A percentile compares a stretch with the other conserved stretches of the same genome.
Evolutionary conservation across 1,140 invertebrate genomes (phyloP).

Genomic region (Cotesia typhae): DNA sequence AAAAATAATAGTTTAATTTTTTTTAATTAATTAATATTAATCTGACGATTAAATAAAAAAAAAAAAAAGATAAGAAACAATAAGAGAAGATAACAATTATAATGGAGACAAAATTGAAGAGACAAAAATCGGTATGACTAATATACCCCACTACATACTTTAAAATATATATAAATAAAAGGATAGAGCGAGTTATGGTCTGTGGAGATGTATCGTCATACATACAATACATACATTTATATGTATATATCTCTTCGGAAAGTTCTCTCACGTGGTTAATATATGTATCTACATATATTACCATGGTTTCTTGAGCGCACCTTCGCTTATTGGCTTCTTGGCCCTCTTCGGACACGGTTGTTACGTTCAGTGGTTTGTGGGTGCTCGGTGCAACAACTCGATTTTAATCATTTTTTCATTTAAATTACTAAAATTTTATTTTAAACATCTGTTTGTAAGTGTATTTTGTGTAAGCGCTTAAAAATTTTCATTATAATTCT

Average conservation of each 20-base stretch:
- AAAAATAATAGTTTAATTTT: no score
- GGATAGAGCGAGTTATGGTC: no score
- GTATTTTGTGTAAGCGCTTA: neutral
- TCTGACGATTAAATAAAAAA: no score
- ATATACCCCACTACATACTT: no score
- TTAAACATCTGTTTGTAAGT: neutral
- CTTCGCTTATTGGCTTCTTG: slow-evolving; percentile 42
- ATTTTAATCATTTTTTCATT: neutral
- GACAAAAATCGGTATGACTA: no score
- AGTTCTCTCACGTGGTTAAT: slow-evolving; percentile 53
- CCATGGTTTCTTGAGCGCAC: slow-evolving; percentile 51
- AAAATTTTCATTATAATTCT: neutral
- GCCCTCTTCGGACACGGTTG: slow-evolving; percentile 42
- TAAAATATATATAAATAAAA: no score
- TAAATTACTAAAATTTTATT: neutral
- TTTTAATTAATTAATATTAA: no score
- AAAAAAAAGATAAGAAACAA: no score
- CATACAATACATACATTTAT: slow-evolving; percentile 32
- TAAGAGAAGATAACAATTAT: no score
- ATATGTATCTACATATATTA: slow-evolving; percentile 55
- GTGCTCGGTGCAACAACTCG: slow-evolving; percentile 51
- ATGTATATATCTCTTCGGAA: slow-evolving; percentile 46
- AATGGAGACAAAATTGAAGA: no score
- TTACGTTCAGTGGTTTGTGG: slow-evolving; percentile 55
- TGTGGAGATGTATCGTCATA: slow-evolving; percentile 25